phyloP scores from a whole-genome alignment of 2,113 vertebrate genomes.

The Zosterops lateralis region DNA sequence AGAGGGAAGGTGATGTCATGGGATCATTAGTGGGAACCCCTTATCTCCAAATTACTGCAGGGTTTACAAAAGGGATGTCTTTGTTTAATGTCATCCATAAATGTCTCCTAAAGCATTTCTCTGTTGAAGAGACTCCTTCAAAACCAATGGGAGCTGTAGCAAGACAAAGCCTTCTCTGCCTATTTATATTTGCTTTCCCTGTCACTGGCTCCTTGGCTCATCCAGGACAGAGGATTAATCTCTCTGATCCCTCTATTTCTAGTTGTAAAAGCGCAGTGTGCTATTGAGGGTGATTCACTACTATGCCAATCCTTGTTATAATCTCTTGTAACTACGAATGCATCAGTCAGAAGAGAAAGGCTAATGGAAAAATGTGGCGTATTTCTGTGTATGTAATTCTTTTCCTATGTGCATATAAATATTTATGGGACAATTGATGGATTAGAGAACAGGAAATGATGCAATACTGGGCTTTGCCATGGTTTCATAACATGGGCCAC shows the following conservation, averaged over 20 bases:
- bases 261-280: constrained; percentile 4
- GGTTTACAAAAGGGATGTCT: not conserved
- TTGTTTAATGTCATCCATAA: not conserved
- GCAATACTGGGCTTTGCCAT: not conserved
- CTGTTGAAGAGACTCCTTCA: not conserved
- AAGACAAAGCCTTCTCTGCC: not conserved
- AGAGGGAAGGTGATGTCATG: not conserved
- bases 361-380: not conserved
- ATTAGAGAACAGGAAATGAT: not conserved
- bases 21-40: not conserved
- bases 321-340: not conserved
- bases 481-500: not conserved
- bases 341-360: not conserved
- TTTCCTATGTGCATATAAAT: not conserved
- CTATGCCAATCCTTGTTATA: constrained; percentile 1
- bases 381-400: not conserved
- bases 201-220: not conserved
- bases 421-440: not conserved
- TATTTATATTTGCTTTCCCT: constrained; percentile 47
- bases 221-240: constrained; percentile 52
- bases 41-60: not conserved
- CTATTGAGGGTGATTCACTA: not conserved
- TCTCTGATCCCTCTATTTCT: constrained; percentile 60
- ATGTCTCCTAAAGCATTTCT: not conserved
- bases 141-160: not conserved